These are phyloP conservation scores for Pandemis heparana DNA, from an alignment of 2,888 invertebrate genomes.

Conservation along the genomic window DNA sequence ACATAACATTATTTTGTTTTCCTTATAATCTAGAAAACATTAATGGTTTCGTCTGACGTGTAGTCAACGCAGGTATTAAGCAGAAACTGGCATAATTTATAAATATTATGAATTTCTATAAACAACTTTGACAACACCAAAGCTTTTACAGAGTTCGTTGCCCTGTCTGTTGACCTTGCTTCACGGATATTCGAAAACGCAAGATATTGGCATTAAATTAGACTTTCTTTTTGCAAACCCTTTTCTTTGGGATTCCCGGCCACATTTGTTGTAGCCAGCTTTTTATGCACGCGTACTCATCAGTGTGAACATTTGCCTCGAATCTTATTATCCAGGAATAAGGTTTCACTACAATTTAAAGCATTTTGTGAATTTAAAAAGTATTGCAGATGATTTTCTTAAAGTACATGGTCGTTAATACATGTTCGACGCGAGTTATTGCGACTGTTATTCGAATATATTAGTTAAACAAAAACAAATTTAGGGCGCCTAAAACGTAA, in stretches of 20 bases:
- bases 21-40: background rate
- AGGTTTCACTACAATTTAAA: background rate
- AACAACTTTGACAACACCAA: constrained; percentile 21
- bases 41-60: constrained; percentile 9
- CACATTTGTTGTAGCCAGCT: constrained; percentile 5
- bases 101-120: constrained; percentile 35
- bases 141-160: constrained; percentile 53
- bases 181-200: constrained; percentile 56
- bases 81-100: constrained; percentile 24
- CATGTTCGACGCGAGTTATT: background rate
- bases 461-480: background rate
- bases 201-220: constrained; percentile 54
- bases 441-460: background rate
- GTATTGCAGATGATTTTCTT: background rate
- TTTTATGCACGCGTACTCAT: background rate
- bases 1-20: background rate
- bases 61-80: constrained; percentile 3
- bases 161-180: constrained; percentile 59
- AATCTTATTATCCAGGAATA: background rate
- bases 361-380: background rate
- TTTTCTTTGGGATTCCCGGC: constrained; percentile 38
- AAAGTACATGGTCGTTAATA: background rate
- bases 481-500: background rate
- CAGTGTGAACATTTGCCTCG: constrained; percentile 11
- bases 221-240: constrained; percentile 50